Base-by-base conservation (phyloP, 2,113 vertebrate species). In the Neotoma lepida region DNA sequence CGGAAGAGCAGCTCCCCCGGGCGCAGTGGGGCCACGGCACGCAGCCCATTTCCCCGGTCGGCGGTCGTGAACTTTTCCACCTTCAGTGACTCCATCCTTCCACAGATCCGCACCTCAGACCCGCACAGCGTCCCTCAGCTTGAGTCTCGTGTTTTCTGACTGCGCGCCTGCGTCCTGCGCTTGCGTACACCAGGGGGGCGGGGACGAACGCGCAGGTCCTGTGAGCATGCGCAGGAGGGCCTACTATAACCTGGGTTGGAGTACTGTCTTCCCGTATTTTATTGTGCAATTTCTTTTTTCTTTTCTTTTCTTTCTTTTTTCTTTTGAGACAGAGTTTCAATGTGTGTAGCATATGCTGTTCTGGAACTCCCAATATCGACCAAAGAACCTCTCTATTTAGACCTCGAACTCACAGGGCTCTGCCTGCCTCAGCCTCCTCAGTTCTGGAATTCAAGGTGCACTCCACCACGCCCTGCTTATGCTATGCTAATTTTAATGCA, bases 31-130 rank as follows among this genome's bases (percentile, higher is more conserved):
- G 39, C 94, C 6, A 92, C 82, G 0, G 98, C 97, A 54, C 98
- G 99, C 41, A 99, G 92, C 1, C 99, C 99, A 89, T 98, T 98
- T 1, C 99, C 99, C 78, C 98, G 98, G 2, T 98, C 98, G 0
- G 98, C 97, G 39, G 99, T 99, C 0, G 46, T 49, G 89, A 99
- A 99, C 13, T 99, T 98, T 97, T 99, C 98, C 44, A 99, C 89
- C 26, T 68, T 98, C 6, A 13, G 82, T 3, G 88, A 1, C 91
- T 98, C 97, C 99, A 99, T 94, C 68, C 81, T 0, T 63, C 39
- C 81, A 41, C 81, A 44, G 56, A 28, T 30, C 81, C 26, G 39
- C 58, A 84, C 56, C 81, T 84, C 56, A 84, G 3, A 17, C 0
- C 1, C 4, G 24, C 0, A 0, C 51, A 0, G 30, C 12, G 8